These are phyloP conservation scores for Pipistrellus pygmaeus DNA, from an alignment of 2,797 vertebrate genomes.

Conservation along the genomic window DNA sequence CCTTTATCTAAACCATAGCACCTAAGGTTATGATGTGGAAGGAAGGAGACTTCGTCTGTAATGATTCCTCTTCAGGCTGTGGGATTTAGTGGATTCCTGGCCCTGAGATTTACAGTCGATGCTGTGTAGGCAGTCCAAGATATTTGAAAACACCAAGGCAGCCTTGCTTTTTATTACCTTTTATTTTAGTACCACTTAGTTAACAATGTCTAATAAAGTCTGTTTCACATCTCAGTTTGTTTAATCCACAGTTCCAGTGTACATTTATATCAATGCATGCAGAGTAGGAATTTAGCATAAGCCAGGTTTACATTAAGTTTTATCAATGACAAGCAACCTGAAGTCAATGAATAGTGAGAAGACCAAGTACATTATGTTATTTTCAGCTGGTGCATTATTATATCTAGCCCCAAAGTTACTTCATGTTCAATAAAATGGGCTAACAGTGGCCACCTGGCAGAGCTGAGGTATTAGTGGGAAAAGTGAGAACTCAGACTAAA, in stretches of 20 bases:
- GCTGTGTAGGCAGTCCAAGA: neutral
- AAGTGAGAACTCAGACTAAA: neutral
- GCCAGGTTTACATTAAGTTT: neutral
- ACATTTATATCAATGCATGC: neutral
- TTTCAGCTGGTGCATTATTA: neutral
- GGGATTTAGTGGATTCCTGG: neutral
- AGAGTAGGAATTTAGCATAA: neutral
- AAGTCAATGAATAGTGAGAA: neutral
- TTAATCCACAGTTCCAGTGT: neutral
- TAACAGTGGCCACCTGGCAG: neutral
- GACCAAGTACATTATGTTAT: neutral
- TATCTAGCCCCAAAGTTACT: neutral
- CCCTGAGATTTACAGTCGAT: neutral
- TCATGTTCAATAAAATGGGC: neutral
- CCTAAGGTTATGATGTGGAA: neutral
- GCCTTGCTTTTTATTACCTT: constrained; percentile 26
- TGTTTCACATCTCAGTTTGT: neutral
- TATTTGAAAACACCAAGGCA: neutral
- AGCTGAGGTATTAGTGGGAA: neutral
- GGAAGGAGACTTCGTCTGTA: neutral
- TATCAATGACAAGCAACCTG: neutral
- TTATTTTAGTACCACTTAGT: neutral
- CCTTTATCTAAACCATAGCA: neutral
- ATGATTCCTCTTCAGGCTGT: neutral
- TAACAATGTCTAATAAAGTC: neutral